Conservation (phyloP, 2,888 invertebrate genomes). For the Chironomus riparius region DNA sequence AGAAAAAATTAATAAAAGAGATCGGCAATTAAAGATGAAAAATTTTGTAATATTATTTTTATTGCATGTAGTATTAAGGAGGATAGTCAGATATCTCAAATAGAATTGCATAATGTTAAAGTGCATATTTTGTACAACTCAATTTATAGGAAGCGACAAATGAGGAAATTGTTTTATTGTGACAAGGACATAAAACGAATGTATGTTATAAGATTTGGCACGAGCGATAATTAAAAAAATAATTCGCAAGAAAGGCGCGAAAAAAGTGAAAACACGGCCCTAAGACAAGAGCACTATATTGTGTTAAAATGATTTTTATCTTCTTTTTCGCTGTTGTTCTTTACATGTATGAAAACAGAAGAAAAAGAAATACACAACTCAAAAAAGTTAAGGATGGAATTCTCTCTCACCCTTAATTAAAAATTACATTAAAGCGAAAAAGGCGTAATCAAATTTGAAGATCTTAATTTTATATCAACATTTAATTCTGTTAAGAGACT, state of each 20-base stretch:
- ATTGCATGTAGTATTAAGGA: no score
- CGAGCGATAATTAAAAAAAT: conserved; percentile 9
- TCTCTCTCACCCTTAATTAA: conserved; percentile 21
- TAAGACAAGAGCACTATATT: neutral
- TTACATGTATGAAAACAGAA: neutral
- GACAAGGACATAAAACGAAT: conserved; percentile 13
- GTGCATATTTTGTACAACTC: neutral
- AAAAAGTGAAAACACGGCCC: conserved; percentile 19
- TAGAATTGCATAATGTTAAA: no score
- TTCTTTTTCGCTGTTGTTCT: neutral
- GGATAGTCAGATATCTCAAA: no score
- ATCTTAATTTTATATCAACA: conserved; percentile 9
- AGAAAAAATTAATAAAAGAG: no score
- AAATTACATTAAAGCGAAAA: conserved; percentile 2
- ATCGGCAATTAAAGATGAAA: no score
- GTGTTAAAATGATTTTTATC: conserved; percentile 8
- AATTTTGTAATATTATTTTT: no score
- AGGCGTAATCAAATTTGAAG: conserved; percentile 7
- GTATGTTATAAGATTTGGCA: conserved; percentile 12
- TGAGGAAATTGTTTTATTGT: conserved; percentile 7
- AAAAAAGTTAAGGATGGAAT: conserved; percentile 1
- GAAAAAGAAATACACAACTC: neutral
- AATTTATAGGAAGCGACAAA: neutral
- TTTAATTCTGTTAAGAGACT: conserved; percentile 16
- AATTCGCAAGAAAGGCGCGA: conserved; percentile 1